Evolutionary conservation across 92 coral and sea anemone species (phyloP).

Genomic region (Pocillopora meandrina): DNA sequence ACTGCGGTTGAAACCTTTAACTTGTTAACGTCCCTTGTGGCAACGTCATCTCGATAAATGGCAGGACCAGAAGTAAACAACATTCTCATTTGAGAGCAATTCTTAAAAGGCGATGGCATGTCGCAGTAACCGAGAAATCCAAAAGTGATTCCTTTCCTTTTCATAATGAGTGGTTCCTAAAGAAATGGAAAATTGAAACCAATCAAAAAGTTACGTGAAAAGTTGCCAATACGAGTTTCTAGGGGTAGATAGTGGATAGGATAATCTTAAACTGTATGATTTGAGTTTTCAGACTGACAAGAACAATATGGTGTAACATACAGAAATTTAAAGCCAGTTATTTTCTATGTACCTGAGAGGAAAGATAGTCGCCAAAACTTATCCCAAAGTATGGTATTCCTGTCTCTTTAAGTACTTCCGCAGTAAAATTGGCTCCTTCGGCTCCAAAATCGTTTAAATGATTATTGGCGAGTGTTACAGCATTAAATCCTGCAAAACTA

Average conservation of each 20-base stretch:
- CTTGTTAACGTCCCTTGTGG: conserved; percentile 42
- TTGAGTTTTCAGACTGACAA: too few species aligned
- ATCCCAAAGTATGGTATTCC: conserved; percentile 76
- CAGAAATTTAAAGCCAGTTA: too few species aligned
- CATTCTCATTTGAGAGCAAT: conserved; percentile 16
- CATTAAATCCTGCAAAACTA: conserved; percentile 56
- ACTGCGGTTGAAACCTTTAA: conserved; percentile 24
- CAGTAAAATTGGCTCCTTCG: conserved; percentile 26
- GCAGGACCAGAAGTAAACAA: conserved; percentile 47
- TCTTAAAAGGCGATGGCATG: background rate
- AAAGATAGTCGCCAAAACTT: conserved; percentile 49
- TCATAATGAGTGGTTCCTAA: conserved; percentile 64
- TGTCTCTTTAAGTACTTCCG: conserved; percentile 22
- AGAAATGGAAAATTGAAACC: background rate
- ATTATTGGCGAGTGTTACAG: conserved; percentile 29
- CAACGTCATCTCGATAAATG: conserved; percentile 35
- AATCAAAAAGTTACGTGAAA: too few species aligned
- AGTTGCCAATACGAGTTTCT: too few species aligned
- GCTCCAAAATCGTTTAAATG: conserved; percentile 45
- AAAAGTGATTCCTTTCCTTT: conserved; percentile 64
- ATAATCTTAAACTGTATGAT: too few species aligned
- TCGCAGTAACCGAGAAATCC: conserved; percentile 84
- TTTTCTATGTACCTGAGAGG: background rate
- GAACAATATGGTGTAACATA: too few species aligned
- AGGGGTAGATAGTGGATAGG: too few species aligned